Evolutionary conservation across 2,888 invertebrate genomes (phyloP), one percentile per base, ranked within the genome.

Genomic region (Oscheius sp.): DNA sequence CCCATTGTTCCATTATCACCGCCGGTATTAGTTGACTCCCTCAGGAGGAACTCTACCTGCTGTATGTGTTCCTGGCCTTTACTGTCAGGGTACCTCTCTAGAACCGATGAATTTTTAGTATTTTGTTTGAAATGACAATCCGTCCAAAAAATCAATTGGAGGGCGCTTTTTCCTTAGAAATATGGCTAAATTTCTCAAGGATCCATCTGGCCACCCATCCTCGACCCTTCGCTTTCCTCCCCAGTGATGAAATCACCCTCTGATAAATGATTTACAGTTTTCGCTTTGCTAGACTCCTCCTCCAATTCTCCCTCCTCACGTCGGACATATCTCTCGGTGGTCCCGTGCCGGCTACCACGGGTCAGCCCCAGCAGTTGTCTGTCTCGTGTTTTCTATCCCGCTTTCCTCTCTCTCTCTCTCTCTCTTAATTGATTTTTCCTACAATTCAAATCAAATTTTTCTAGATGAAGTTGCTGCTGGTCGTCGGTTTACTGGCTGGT

Each of bases 321-420:
- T 49, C 49, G 49, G 16, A 53, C 27, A 41, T n/a, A 5, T 13
- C 23, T 25, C 55, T 45, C 61, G 13, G 21, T 45, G 43, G 43
- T 21, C 25, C 61, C 23, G 21, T 61, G 41, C 23, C 12, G n/a
- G 18, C 69, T 58, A 58, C 69, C 66, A 66, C 66, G 66, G 66
- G 66, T 66, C 66, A 66, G 49, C 35, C 66, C 13, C 49, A 49
- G 46, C 66, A 66, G 66, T 52, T 66, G 66, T 49, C 52, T n/a
- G 25, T 25, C 49, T 35, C 29, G 13, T 70, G 41, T 56, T 41
- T 46, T 55, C 29, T 53, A 52, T 35, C 55, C 66, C n/a, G 63
- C 25, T 2, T 63, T 63, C 23, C 63, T 53, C 55, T 35, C 69
- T n/a, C n/a, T n/a, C n/a, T n/a, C n/a, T n/a, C n/a, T n/a, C n/a